Evolutionary conservation across 1,140 invertebrate genomes (phyloP).

Genomic region (Diploscapter pachys): DNA sequence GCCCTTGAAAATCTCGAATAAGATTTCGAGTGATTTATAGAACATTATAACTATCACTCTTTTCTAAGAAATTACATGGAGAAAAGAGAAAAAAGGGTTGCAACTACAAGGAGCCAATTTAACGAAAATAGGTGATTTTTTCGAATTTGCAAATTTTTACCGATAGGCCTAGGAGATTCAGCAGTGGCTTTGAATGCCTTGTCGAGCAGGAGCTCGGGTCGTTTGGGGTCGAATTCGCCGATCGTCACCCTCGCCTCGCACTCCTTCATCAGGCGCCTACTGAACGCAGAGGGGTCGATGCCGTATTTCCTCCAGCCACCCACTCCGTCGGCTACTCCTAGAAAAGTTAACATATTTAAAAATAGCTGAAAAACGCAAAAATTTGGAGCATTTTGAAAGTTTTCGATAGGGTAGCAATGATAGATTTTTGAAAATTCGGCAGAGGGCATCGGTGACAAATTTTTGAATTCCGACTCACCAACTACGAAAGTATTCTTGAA

Average conservation of each 20-base stretch:
- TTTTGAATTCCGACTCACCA: conserved; percentile 66
- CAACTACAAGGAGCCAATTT: conserved; percentile 29
- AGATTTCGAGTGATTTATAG: no score
- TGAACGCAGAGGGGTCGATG: conserved; percentile 94
- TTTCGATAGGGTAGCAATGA: neutral
- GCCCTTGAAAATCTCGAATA: neutral
- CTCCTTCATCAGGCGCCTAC: conserved; percentile 82
- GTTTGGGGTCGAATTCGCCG: conserved; percentile 77
- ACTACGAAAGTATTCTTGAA: conserved; percentile 82
- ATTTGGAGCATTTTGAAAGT: no score
- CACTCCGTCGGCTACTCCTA: conserved; percentile 94
- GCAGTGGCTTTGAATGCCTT: conserved; percentile 68
- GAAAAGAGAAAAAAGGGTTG: conserved; percentile 1
- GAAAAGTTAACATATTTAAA: conserved; percentile 41
- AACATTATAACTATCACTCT: no score
- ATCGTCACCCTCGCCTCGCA: conserved; percentile 82
- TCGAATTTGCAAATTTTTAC: conserved; percentile 14
- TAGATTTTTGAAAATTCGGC: no score
- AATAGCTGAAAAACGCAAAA: no score
- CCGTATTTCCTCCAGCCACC: conserved; percentile 94
- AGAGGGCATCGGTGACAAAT: no score
- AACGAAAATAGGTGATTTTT: conserved; percentile 26
- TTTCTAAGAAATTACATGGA: neutral
- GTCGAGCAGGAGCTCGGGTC: conserved; percentile 80
- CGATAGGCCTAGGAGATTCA: conserved; percentile 26